These are phyloP conservation scores for Malurus cyaneus DNA, from an alignment of 2,113 vertebrate genomes.

Conservation along the genomic window DNA sequence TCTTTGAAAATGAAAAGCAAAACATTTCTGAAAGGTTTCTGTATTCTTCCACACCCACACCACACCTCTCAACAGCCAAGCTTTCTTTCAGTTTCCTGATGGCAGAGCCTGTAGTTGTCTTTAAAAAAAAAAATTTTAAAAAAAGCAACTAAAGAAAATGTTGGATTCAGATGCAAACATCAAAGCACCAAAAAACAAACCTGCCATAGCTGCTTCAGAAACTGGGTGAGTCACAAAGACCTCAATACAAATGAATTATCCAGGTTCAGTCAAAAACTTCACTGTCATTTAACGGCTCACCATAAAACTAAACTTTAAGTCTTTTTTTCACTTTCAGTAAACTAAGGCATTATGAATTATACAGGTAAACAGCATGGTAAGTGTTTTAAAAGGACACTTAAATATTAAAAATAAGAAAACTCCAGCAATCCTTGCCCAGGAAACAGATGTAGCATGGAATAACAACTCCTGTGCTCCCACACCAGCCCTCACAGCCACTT, in stretches of 20 bases:
- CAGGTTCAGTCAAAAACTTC: background rate
- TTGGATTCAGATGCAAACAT: background rate
- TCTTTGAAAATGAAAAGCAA: background rate
- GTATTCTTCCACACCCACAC: background rate
- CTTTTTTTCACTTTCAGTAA: background rate
- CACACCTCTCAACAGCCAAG: background rate
- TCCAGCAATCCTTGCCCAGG: background rate
- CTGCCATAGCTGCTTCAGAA: constrained; percentile 2
- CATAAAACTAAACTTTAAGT: background rate
- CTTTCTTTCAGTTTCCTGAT: background rate
- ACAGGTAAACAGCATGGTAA: background rate
- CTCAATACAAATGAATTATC: constrained; percentile 8
- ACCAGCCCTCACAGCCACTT: background rate
- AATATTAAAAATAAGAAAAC: constrained; percentile 15
- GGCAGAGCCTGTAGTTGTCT: background rate
- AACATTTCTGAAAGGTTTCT: background rate
- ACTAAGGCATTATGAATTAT: background rate
- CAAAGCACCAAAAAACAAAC: constrained; percentile 8
- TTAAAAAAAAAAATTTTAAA: background rate
- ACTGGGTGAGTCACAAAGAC: constrained; percentile 17
- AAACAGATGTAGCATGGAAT: background rate
- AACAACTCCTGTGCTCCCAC: background rate
- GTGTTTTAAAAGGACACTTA: background rate
- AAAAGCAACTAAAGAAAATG: background rate
- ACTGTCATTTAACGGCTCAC: background rate